Base-by-base conservation (phyloP, 1,140 invertebrate genomes). In the Sarcophaga bullata region DNA sequence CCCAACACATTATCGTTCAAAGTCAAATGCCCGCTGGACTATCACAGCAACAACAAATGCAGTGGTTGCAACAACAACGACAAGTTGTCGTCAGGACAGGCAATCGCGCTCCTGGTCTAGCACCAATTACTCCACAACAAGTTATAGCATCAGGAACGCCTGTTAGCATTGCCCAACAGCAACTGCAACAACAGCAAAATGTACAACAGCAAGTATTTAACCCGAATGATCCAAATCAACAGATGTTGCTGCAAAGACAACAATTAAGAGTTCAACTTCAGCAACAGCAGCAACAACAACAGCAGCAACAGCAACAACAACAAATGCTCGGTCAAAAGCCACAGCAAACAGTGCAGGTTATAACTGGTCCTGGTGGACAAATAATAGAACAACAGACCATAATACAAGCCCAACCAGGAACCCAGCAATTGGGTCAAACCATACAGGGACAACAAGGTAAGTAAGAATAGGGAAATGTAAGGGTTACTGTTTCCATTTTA, bases 51-150 rank as follows among this genome's bases (percentile, higher is more conserved):
- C 93, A 93, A 86, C 94, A 94, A 88, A 91, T 93, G 83, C 92
- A 94, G 86, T 94, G 93, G 93, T 86, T 94, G 52, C 93, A 94
- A 83, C 92, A 93, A 82, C 91, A 92, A 87, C 92, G 92, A 11
- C 90, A 93, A 11, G 91, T 92, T 80, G 90, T 92, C 8, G 91
- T 93, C 7, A 85, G 92, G 8, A 83, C 88, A 0, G 85, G 87
- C 8, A 86, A 68, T 68, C 62, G 88, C 25, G 87, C 91, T 0
- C 91, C 91, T 8, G 91, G 91, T 6, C 83, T 92, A 17, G 91
- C 91, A 85, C 91, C 90, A 3, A 91, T 92, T 17, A 86, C 90
- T 17, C 84, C 85, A 73, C 84, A 82, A 82, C 84, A 82, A 68
- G 73, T 76, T 17, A 49, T n/a, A n/a, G 47, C 47, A 11, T 46